These are phyloP conservation scores for Steatocranus sp. DNA, from an alignment of 2,797 vertebrate species.

Conservation along the genomic window DNA sequence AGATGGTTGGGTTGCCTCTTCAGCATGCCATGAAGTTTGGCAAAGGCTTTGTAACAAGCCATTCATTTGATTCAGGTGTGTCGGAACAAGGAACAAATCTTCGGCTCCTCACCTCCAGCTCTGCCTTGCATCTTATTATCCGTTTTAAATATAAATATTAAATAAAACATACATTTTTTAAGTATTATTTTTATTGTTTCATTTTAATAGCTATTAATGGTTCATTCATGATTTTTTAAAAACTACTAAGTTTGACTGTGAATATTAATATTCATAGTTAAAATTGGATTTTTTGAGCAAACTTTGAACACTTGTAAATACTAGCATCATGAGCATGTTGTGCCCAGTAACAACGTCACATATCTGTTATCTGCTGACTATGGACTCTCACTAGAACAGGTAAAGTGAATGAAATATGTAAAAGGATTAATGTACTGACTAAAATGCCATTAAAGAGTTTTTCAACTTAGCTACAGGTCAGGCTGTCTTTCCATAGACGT, in stretches of 20 bases:
- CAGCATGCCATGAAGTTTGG: not conserved
- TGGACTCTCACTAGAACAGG: fast-evolving
- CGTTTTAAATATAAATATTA: not conserved
- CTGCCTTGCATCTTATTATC: not conserved
- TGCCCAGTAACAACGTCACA: not conserved
- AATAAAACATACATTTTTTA: not conserved
- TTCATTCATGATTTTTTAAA: too few species aligned
- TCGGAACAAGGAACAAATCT: not conserved
- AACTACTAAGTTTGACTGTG: not conserved
- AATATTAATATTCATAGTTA: not conserved
- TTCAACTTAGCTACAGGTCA: not conserved
- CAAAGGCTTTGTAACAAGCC: not conserved
- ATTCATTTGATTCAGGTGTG: not conserved
- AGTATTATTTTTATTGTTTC: not conserved
- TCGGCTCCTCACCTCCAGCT: not conserved
- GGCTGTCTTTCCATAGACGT: not conserved
- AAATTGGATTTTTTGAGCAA: not conserved
- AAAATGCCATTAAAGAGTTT: not conserved
- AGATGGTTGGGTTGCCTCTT: not conserved
- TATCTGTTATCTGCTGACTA: not conserved
- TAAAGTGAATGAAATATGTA: not conserved
- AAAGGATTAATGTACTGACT: not conserved
- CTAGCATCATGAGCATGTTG: not conserved
- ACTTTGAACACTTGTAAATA: not conserved
- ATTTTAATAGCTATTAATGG: not conserved